These are phyloP conservation scores for Macrosoma leucophasiata DNA, from an alignment of 2,888 invertebrate species.

Conservation along the genomic window DNA sequence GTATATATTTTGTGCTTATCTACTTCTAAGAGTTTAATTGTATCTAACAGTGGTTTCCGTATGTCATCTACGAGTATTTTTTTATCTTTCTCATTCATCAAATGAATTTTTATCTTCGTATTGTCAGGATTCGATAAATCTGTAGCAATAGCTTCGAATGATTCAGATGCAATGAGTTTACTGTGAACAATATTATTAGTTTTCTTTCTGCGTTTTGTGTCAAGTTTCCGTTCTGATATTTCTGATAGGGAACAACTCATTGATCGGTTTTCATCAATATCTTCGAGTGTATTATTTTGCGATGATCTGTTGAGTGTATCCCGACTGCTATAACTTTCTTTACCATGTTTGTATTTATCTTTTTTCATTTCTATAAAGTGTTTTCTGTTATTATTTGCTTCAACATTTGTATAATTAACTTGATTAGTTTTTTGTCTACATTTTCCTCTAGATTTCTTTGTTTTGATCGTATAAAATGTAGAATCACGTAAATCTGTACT, in stretches of 20 bases:
- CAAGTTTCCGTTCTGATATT: conserved; percentile 42
- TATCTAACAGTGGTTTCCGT: conserved; percentile 47
- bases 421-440: conserved; percentile 28
- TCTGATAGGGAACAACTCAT: conserved; percentile 53
- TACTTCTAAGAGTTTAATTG: too few species aligned
- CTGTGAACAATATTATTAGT: too few species aligned
- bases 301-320: conserved; percentile 45
- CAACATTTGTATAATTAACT: conserved; percentile 9
- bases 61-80: conserved; percentile 48
- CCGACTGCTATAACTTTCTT: conserved; percentile 35
- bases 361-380: conserved; percentile 16
- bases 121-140: conserved; percentile 41
- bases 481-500: conserved; percentile 31
- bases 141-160: conserved; percentile 54
- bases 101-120: conserved; percentile 54
- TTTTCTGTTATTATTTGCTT: conserved; percentile 16
- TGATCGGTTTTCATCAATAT: conserved; percentile 52
- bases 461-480: conserved; percentile 48
- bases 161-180: conserved; percentile 47
- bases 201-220: conserved; percentile 34
- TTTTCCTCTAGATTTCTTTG: conserved; percentile 39
- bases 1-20: too few species aligned
- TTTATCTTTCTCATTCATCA: conserved; percentile 60
- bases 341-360: conserved; percentile 28
- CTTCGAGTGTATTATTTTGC: conserved; percentile 50